Base-by-base conservation (phyloP, 2,113 vertebrate genomes). In the Lampris incognitus region DNA sequence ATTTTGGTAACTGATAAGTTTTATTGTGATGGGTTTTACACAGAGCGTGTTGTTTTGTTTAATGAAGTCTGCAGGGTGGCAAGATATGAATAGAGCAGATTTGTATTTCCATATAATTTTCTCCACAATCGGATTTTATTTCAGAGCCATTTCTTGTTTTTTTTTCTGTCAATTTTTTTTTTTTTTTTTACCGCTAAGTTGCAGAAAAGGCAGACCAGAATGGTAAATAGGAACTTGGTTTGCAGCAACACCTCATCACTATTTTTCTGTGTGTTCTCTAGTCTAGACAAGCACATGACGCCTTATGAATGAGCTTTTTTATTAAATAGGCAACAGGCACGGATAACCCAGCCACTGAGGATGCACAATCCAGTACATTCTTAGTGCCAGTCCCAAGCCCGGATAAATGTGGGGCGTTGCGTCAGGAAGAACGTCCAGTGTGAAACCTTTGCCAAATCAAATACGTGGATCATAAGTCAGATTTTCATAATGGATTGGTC, bases 191-290 rank as follows among this genome's bases (percentile, higher is more conserved):
- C 37, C 59, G 52, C 38, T 48, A 38, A 63, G 51, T n/a, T 46
- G 48, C 62, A 69, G 59, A 10, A 50, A 66, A 61, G 41, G 38
- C 11, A 0, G 7, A 39, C 24, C 57, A 42, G 42, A 9, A 8
- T 66, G 65, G 58, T 73, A 74, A 81, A 85, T 46, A 51, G n/a
- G 11, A 57, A 3, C 72, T 10, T 66, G 44, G 57, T 67, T 72
- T 79, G 13, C 58, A 55, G 67, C 0, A 57, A 69, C 71, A 78
- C 68, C 50, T 24, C 24, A 24, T 24, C 24, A 24, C 24, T 80
- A 80, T 13, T 24, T 10, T 9, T 68, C 65, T 37, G 41, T 4
- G 57, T 62, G 61, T 51, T 69, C 61, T 38, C 63, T 55, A 42
- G 60, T 55, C n/a, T 24, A 24, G 24, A 24, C 24, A 24, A 24